Evolutionary conservation across 1,140 invertebrate genomes (phyloP).

Genomic region (Trichogramma pretiosum): DNA sequence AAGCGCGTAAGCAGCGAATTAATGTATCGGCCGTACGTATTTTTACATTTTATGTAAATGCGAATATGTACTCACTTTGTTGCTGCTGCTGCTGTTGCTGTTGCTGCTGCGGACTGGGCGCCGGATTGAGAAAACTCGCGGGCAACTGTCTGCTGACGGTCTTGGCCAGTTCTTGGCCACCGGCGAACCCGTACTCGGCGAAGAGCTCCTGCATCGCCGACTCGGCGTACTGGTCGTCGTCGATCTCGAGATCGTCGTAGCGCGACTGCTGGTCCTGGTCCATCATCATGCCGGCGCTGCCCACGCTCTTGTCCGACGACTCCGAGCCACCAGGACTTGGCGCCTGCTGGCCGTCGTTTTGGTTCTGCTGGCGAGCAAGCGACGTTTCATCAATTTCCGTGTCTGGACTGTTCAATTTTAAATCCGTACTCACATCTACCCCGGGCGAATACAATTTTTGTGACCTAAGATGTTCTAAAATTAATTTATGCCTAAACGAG

Average conservation of each 20-base stretch:
- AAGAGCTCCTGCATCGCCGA: constrained; percentile 57
- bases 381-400: background rate
- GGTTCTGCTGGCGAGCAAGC: background rate
- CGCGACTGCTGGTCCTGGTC: constrained; percentile 25
- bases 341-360: constrained; percentile 22
- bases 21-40: too few species aligned
- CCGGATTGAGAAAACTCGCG: constrained; percentile 34
- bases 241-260: constrained; percentile 32
- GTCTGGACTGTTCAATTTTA: background rate
- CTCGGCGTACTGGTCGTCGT: constrained; percentile 48
- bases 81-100: constrained; percentile 4
- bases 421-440: constrained; percentile 30
- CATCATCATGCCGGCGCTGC: constrained; percentile 28
- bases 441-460: constrained; percentile 40
- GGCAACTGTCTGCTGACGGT: constrained; percentile 42
- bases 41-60: too few species aligned
- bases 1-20: too few species aligned
- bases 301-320: constrained; percentile 38
- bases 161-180: constrained; percentile 43
- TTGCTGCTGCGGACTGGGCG: too few species aligned
- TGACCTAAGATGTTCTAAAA: constrained; percentile 39
- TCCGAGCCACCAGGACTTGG: constrained; percentile 41
- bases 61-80: background rate
- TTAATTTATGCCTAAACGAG: constrained; percentile 41
- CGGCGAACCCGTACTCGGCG: constrained; percentile 50